phyloP scores from a whole-genome alignment of 2,888 invertebrate genomes.

The Drosophila kanekoi region DNA sequence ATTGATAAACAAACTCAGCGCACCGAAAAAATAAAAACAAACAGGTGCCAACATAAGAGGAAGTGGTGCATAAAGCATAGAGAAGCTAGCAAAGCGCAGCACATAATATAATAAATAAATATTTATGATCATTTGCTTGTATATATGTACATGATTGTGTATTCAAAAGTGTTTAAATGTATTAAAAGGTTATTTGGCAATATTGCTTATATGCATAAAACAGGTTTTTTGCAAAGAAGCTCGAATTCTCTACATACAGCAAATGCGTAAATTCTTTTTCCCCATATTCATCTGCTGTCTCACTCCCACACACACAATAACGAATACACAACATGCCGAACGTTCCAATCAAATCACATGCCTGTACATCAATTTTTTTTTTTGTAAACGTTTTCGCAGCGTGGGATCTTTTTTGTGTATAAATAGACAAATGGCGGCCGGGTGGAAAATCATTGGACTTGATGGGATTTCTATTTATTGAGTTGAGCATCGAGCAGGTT shows the following conservation, averaged over 20 bases:
- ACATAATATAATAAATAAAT: constrained; percentile 28
- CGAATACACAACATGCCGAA: constrained; percentile 9
- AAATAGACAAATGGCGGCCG: constrained; percentile 38
- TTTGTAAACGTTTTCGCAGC: constrained; percentile 44
- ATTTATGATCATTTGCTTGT: constrained; percentile 20
- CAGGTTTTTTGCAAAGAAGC: constrained; percentile 12
- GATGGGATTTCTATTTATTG: constrained; percentile 13
- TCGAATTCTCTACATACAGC: constrained; percentile 1
- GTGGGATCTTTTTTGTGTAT: constrained; percentile 33
- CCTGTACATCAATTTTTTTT: constrained; percentile 12
- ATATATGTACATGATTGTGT: background rate
- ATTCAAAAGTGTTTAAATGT: background rate
- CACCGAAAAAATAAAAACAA: constrained; percentile 9
- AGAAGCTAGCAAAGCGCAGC: constrained; percentile 23
- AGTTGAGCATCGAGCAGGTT: background rate
- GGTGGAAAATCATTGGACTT: constrained; percentile 21
- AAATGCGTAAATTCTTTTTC: constrained; percentile 13
- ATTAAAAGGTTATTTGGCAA: constrained; percentile 15
- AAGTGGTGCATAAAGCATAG: constrained; percentile 64
- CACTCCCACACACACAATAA: background rate
- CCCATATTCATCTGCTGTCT: background rate
- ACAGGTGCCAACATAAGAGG: constrained; percentile 41
- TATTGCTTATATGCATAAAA: constrained; percentile 17
- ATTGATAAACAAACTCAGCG: constrained; percentile 57
- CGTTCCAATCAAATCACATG: constrained; percentile 51